Conservation (phyloP, 1,140 invertebrate genomes). For the Drosophila miranda region DNA sequence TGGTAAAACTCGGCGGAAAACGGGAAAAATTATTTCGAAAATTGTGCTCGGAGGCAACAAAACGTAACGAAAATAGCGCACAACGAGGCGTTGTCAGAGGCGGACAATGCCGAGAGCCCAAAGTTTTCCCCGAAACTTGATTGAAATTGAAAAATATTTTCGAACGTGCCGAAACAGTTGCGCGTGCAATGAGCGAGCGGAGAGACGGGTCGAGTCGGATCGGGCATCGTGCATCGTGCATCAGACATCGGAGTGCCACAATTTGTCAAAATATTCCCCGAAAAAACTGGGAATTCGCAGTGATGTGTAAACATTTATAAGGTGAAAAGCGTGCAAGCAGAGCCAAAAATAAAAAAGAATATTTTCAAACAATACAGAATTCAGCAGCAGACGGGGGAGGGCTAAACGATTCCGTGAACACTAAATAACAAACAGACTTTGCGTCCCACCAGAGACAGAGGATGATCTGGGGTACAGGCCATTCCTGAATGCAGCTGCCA, state of each 20-base stretch:
- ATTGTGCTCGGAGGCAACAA: conserved; percentile 43
- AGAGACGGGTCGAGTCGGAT: conserved; percentile 19
- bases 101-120: conserved; percentile 12
- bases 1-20: conserved; percentile 32
- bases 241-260: conserved; percentile 17
- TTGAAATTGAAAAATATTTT: conserved; percentile 69
- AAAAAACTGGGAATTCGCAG: conserved; percentile 27
- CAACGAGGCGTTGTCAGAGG: conserved; percentile 38
- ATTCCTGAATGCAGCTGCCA: conserved; percentile 15
- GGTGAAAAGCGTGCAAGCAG: conserved; percentile 27
- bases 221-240: too few relatives aligned
- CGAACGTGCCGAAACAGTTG: conserved; percentile 53
- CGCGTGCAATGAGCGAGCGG: conserved; percentile 59
- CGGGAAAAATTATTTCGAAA: conserved; percentile 64
- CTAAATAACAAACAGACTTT: conserved; percentile 69
- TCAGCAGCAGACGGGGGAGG: conserved; percentile 14
- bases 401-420: conserved; percentile 66
- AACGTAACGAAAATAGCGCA: conserved; percentile 66
- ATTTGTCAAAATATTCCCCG: conserved; percentile 46
- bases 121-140: conserved; percentile 54
- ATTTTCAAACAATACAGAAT: conserved; percentile 32
- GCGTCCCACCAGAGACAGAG: conserved; percentile 9
- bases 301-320: conserved; percentile 59
- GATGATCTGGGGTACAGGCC: conserved; percentile 7
- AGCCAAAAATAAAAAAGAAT: conserved; percentile 7